These are phyloP conservation scores for Pyrocephalus nanus DNA, from an alignment of 2,797 vertebrate species.

Conservation along the genomic window DNA sequence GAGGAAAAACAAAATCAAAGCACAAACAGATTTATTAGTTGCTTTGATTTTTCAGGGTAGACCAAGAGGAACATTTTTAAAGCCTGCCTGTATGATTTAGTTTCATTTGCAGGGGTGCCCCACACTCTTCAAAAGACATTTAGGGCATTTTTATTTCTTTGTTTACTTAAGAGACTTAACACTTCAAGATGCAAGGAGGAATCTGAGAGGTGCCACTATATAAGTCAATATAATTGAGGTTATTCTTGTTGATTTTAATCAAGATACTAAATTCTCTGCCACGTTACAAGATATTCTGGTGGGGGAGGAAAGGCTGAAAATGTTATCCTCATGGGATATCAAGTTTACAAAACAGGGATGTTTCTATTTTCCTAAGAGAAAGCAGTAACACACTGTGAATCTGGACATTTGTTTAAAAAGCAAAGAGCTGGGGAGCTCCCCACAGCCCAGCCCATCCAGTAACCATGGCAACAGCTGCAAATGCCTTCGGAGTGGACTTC, in stretches of 20 bases:
- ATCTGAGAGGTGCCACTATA: constrained; percentile 12
- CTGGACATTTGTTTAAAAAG: background rate
- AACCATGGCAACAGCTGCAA: background rate
- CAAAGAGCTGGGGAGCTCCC: background rate
- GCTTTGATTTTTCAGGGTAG: constrained; percentile 46
- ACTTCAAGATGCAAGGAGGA: background rate
- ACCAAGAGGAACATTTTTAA: constrained; percentile 18
- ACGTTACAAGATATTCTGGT: background rate
- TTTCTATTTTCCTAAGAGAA: background rate
- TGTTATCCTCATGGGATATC: background rate
- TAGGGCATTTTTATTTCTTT: constrained; percentile 45
- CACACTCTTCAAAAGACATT: constrained; percentile 24
- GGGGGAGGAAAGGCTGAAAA: background rate
- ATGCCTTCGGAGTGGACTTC: background rate
- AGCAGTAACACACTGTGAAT: background rate
- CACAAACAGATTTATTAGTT: constrained; percentile 46
- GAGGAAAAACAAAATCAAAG: constrained; percentile 37
- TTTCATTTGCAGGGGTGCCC: constrained; percentile 5
- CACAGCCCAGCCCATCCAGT: background rate
- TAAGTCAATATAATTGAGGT: constrained; percentile 23
- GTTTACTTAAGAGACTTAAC: constrained; percentile 40
- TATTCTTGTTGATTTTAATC: constrained; percentile 8
- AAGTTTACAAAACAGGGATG: background rate
- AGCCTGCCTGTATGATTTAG: constrained; percentile 27
- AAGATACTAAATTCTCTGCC: background rate